Evolutionary conservation across 2,113 vertebrate species (phyloP).

Genomic region (Holacanthus passer): DNA sequence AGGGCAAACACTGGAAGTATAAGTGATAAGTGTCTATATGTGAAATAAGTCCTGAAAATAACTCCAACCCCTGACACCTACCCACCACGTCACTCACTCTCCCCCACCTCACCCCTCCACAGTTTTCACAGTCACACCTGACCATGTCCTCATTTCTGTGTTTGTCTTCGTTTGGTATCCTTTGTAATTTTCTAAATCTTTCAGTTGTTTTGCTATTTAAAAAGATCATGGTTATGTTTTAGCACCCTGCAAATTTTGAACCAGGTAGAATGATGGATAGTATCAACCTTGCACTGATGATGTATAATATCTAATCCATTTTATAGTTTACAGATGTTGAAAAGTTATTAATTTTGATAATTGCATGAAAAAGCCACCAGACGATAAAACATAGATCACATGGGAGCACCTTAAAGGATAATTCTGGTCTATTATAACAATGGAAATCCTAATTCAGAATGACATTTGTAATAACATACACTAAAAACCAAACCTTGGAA

Average conservation of each 20-base stretch:
- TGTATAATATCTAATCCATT: neutral
- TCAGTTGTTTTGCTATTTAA: constrained; percentile 37
- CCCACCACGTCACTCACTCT: constrained; percentile 66
- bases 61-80: constrained; percentile 29
- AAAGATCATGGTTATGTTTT: constrained; percentile 16
- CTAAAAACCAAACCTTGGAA: no score
- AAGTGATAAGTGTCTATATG: constrained; percentile 92
- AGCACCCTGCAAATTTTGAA: constrained; percentile 8
- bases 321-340: constrained; percentile 5
- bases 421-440: constrained; percentile 1
- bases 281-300: constrained; percentile 11
- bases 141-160: constrained; percentile 77
- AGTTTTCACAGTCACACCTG: constrained; percentile 85
- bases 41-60: constrained; percentile 87
- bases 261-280: constrained; percentile 1
- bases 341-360: neutral
- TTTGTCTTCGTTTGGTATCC: constrained; percentile 77
- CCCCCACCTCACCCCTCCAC: constrained; percentile 70
- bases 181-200: constrained; percentile 43
- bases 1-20: constrained; percentile 97
- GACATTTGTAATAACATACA: no score
- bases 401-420: neutral
- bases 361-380: neutral
- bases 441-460: neutral
- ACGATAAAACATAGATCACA: neutral